Base-by-base conservation (phyloP, 2,888 invertebrate genomes). In the Drosophila rellima region DNA sequence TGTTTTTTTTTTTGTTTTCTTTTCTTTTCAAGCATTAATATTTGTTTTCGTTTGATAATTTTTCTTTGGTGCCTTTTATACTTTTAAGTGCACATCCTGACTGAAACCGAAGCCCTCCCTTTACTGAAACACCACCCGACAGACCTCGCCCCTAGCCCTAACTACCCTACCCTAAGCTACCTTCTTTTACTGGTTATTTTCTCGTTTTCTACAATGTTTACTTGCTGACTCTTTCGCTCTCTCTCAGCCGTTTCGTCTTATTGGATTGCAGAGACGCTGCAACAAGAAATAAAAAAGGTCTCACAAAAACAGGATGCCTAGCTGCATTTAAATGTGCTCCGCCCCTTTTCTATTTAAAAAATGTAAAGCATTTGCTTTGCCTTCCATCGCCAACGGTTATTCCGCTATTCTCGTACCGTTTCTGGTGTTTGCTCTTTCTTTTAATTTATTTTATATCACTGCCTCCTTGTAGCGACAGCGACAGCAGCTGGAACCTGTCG, bases 281-380 rank as follows among this genome's bases (percentile, higher is more conserved):
- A 39, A 45, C 44, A 74, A 65, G 67, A 47, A 72, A 51, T 42
- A 59, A 75, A 70, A 70, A 51, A 64, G 26, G 45, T 15, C 23
- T 18, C 29, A 74, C 70, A 71, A 51, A 59, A 63, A 51, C 45
- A 35, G 69, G 62, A 65, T 63, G 71, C 37, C 31, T 68, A 56
- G 78, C 78, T 70, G 59, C 79, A 88, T 90, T 90, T 82, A 88
- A 90, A 90, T 90, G 84, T 90, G 90, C 89, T 89, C 90, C 90
- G 90, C 90, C 90, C 90, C 74, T 86, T 89, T 90, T 90, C 90
- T 88, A 89, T 88, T 88, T 80, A 70, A 84, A 89, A 88, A 82
- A 88, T 78, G 76, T 65, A 82, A 89, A 88, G 82, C 78, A 81
- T 72, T 84, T 80, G 64, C 72, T 50, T 74, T 75, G 62, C 62